A percentile compares a stretch with the other conserved stretches of the same genome.
Conservation (phyloP, 2,888 invertebrate genomes). For the Tetheella fluctuosa region DNA sequence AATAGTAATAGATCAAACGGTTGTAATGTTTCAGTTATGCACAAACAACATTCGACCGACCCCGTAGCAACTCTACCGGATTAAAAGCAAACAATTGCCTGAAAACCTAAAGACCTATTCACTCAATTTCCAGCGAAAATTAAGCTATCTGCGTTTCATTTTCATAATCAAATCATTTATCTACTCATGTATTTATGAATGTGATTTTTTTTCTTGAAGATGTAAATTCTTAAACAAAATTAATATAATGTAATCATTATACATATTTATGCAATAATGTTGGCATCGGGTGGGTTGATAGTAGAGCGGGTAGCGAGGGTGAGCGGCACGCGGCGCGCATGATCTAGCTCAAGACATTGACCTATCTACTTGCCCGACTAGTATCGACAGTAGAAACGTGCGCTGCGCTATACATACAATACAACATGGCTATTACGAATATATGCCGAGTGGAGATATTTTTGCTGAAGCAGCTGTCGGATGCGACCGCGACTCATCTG, state of each 20-base stretch:
- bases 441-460: constrained; percentile 69
- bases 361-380: constrained; percentile 67
- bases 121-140: too few species aligned
- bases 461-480: constrained; percentile 70
- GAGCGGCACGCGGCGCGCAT: constrained; percentile 36
- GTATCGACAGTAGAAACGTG: constrained; percentile 49
- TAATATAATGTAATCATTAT: neutral
- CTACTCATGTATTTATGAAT: too few species aligned
- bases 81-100: neutral
- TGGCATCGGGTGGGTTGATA: neutral
- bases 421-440: constrained; percentile 48
- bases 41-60: neutral
- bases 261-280: constrained; percentile 1
- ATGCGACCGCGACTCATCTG: constrained; percentile 61
- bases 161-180: too few species aligned
- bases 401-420: constrained; percentile 32
- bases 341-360: constrained; percentile 76
- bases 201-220: too few species aligned
- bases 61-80: too few species aligned
- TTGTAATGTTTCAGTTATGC: neutral
- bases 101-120: too few species aligned
- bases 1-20: neutral
- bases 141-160: too few species aligned
- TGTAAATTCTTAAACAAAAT: too few species aligned
- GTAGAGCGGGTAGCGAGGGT: constrained; percentile 25